Conservation (phyloP, 1,140 invertebrate genomes). For the Pectinophora gossypiella region DNA sequence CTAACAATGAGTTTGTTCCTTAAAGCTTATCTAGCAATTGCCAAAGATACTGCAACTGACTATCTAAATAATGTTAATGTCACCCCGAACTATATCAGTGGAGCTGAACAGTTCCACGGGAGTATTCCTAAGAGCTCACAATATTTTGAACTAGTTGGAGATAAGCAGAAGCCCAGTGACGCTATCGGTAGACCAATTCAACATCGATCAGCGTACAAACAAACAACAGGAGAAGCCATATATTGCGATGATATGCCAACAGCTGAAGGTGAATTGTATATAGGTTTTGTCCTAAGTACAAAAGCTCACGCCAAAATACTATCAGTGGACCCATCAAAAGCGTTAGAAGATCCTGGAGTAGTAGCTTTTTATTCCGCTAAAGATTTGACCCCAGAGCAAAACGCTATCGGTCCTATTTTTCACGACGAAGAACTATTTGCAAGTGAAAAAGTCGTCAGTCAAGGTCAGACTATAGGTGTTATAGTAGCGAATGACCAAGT, state of each 20-base stretch:
- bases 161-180: conserved; percentile 81
- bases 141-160: conserved; percentile 84
- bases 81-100: conserved; percentile 73
- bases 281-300: conserved; percentile 87
- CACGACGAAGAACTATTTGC: conserved; percentile 90
- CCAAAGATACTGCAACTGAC: conserved; percentile 73
- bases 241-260: conserved; percentile 94
- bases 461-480: conserved; percentile 88
- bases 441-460: conserved; percentile 81
- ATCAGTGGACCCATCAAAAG: conserved; percentile 82
- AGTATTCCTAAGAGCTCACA: conserved; percentile 84
- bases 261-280: conserved; percentile 84
- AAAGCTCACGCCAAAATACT: conserved; percentile 89
- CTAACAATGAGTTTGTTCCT: conserved; percentile 93
- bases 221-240: conserved; percentile 93
- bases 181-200: conserved; percentile 88
- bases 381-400: conserved; percentile 81
- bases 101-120: conserved; percentile 80
- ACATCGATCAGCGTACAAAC: conserved; percentile 91
- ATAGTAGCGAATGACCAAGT: conserved; percentile 85
- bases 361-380: conserved; percentile 84
- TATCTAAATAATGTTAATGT: conserved; percentile 65
- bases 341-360: conserved; percentile 85
- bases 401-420: conserved; percentile 81
- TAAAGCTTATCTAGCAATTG: conserved; percentile 89